Base-by-base conservation (phyloP, 2,113 vertebrate species). In the Hoplias malabaricus region DNA sequence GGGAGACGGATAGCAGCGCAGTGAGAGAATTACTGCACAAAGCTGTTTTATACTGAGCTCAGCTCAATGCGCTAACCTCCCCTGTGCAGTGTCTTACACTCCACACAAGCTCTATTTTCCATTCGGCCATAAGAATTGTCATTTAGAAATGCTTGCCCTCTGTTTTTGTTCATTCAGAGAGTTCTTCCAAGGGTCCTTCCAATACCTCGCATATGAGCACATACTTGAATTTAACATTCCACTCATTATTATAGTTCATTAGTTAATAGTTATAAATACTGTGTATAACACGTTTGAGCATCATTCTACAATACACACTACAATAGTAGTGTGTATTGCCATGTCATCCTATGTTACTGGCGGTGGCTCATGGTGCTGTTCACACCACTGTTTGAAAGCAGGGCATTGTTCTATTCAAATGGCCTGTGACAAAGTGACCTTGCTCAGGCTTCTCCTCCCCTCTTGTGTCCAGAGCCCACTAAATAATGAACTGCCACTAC, bases 21-120 rank as follows among this genome's bases (percentile, higher is more conserved):
- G 16, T 48, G 14, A 53, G 75, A 59, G 48, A 62, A 77, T 81
- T 73, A 73, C 53, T 61, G 27, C 54, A 59, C 73, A 75, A n/a
- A 38, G 74, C 48, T 43, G 59, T 61, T 67, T 75, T 75, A 54
- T 14, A 62, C 61, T 57, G 74, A 68, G 74, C 48, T 76, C 63
- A 76, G 43, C 43, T 75, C 14, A 16, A 29, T 34, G 50, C 36
- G 23, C 6, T 13, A 34, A 31, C n/a, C 19, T 57, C 57, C 43
- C 50, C 46, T 31, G 48, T 62, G 76, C 42, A 46, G 71, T 16
- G 27, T 63, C 71, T 59, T 31, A 31, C 56, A 11, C 40, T 23
- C 56, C 31, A 46, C 33, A 65, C 21, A 62, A 31, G 31, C 8
- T 19, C 1, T 40, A 21, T 33, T 29, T 33, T 63, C 31, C 48